Percentiles rank a stretch among this genome's conserved stretches.
phyloP scores from a whole-genome alignment of 2,888 invertebrate species.

The Folsomia candida region DNA sequence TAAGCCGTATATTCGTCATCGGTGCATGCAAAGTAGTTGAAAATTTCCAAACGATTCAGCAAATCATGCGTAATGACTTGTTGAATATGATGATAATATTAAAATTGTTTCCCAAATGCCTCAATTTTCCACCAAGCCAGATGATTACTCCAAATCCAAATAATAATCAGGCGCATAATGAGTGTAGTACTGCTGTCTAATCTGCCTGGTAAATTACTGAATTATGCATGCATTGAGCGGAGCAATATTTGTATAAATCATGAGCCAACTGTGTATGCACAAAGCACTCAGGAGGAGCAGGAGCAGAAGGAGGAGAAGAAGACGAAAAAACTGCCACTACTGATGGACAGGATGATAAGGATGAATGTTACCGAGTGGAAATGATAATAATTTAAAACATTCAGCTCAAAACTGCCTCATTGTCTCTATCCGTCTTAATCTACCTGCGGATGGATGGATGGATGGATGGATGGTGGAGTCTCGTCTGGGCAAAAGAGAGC shows the following conservation, averaged over 20 bases:
- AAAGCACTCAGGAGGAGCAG: too few relatives aligned
- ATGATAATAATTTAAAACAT: slow-evolving; percentile 37
- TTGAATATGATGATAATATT: neutral
- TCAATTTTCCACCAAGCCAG: neutral
- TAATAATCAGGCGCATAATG: neutral
- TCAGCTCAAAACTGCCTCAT: too few relatives aligned
- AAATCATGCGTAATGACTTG: too few relatives aligned
- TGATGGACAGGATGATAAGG: slow-evolving; percentile 45
- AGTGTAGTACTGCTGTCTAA: neutral
- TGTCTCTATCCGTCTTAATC: too few relatives aligned
- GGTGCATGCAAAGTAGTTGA: neutral
- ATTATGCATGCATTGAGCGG: neutral
- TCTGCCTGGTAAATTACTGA: neutral
- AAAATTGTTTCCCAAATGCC: neutral
- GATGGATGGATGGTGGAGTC: too few relatives aligned
- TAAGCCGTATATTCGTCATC: too few relatives aligned
- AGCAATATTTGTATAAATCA: neutral
- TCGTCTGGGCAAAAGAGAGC: slow-evolving; percentile 30
- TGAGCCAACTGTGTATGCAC: slow-evolving; percentile 11
- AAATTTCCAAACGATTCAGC: neutral
- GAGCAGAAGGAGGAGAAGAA: slow-evolving; percentile 10
- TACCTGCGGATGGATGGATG: slow-evolving; percentile 23
- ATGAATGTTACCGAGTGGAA: slow-evolving; percentile 32
- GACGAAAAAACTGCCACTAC: slow-evolving; percentile 35
- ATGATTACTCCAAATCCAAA: neutral